These are phyloP conservation scores for Macrotus californicus DNA, from an alignment of 2,113 vertebrate species.

Conservation along the genomic window DNA sequence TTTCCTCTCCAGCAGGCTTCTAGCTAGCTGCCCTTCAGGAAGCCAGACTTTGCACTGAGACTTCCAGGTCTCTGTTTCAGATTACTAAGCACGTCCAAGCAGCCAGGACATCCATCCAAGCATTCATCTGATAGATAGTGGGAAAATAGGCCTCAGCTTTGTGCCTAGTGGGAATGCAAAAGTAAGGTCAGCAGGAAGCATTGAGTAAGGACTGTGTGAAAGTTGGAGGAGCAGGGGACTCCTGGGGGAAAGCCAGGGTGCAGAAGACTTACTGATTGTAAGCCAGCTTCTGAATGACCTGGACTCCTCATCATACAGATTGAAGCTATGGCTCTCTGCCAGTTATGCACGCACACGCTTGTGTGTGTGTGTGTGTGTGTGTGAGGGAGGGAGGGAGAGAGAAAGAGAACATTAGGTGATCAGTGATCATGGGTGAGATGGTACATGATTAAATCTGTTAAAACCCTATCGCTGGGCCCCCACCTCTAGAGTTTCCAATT, in stretches of 20 bases:
- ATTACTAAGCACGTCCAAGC: constrained; percentile 16
- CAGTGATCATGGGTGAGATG: too few species aligned
- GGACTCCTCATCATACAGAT: background rate
- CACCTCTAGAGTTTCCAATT: background rate
- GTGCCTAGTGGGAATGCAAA: constrained; percentile 28
- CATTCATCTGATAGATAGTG: constrained; percentile 55
- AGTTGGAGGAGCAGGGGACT: background rate
- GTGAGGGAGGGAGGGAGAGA: background rate
- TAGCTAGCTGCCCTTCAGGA: rapidly evolving
- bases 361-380: background rate
- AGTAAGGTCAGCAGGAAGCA: constrained; percentile 20
- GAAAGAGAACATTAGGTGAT: background rate
- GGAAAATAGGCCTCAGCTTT: constrained; percentile 45
- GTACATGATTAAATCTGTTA: background rate
- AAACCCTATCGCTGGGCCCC: background rate
- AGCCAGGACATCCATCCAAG: constrained; percentile 27
- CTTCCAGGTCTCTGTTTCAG: background rate
- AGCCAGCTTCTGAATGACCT: background rate
- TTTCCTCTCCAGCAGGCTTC: background rate
- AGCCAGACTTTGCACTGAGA: background rate
- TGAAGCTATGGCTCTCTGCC: background rate
- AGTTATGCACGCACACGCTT: rapidly evolving
- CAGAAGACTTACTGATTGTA: background rate
- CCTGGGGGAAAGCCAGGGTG: background rate
- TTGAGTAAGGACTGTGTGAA: constrained; percentile 41